phyloP scores from a whole-genome alignment of 2,797 vertebrate species.

The Poecile montanus region DNA sequence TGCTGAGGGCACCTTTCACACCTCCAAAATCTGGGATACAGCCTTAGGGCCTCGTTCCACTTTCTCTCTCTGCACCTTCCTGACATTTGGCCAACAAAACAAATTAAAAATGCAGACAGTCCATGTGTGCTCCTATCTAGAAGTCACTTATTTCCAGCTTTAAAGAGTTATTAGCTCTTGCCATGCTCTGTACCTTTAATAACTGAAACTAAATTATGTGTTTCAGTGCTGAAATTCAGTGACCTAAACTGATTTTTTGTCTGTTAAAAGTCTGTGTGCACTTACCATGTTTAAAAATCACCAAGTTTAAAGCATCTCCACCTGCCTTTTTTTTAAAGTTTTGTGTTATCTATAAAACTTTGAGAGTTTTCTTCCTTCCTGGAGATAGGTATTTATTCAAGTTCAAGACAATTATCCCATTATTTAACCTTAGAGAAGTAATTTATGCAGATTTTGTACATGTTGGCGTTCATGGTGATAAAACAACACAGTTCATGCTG shows the following conservation, averaged over 20 bases:
- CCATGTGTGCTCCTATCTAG: not conserved
- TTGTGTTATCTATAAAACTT: not conserved
- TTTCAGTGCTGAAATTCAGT: not conserved
- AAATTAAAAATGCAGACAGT: not conserved
- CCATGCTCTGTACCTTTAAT: not conserved
- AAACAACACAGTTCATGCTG: not conserved
- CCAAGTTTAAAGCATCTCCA: not conserved
- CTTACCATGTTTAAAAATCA: not conserved
- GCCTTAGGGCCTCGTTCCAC: not conserved
- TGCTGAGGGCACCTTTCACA: not conserved
- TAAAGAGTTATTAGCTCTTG: not conserved
- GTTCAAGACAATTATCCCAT: not conserved
- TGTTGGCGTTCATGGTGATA: not conserved
- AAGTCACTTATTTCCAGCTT: not conserved
- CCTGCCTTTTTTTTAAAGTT: rapidly evolving
- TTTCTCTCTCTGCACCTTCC: not conserved
- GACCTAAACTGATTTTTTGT: not conserved
- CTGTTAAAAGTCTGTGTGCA: not conserved
- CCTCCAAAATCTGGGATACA: not conserved
- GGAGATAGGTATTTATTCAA: not conserved
- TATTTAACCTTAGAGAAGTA: not conserved
- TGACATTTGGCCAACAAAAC: not conserved
- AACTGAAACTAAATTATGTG: not conserved
- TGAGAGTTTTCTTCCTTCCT: not conserved
- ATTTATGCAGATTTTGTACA: not conserved